phyloP scores from a whole-genome alignment of 2,888 invertebrate genomes.

The Mythimna ferrago region DNA sequence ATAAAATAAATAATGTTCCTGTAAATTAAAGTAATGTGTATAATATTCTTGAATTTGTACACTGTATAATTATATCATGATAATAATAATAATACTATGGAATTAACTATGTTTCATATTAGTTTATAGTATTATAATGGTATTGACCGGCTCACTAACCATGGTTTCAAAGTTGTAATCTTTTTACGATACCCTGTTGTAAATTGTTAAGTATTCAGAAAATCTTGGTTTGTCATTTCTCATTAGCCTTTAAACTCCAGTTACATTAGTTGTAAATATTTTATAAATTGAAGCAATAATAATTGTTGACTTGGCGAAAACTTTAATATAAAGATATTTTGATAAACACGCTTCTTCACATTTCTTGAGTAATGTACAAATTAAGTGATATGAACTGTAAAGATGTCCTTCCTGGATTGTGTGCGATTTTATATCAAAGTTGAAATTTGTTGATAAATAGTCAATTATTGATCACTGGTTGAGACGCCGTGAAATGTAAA shows the following conservation, averaged over 20 bases:
- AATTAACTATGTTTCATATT: slow-evolving; percentile 44
- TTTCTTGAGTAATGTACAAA: slow-evolving; percentile 63
- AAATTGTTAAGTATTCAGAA: slow-evolving; percentile 1
- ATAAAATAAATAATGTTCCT: slow-evolving; percentile 59
- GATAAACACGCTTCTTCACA: slow-evolving; percentile 32
- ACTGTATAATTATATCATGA: slow-evolving; percentile 49
- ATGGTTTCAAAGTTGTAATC: slow-evolving; percentile 21
- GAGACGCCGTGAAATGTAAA: slow-evolving; percentile 57
- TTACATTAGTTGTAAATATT: slow-evolving; percentile 32
- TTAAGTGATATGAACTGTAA: slow-evolving; percentile 54
- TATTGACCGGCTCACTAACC: neutral
- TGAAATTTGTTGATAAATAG: slow-evolving; percentile 51
- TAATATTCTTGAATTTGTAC: slow-evolving; percentile 48
- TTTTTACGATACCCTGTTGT: slow-evolving; percentile 10
- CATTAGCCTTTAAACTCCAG: neutral
- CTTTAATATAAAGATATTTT: slow-evolving; percentile 33
- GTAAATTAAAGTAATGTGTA: slow-evolving; percentile 51
- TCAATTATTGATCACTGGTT: slow-evolving; percentile 54
- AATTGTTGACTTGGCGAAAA: slow-evolving; percentile 2
- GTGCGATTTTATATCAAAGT: slow-evolving; percentile 48
- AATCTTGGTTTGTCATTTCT: slow-evolving; percentile 9
- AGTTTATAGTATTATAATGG: slow-evolving; percentile 22
- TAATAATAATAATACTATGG: slow-evolving; percentile 36
- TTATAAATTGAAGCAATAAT: slow-evolving; percentile 14
- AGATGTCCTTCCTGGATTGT: slow-evolving; percentile 42